These are phyloP conservation scores for Scomber colias DNA, from an alignment of 2,113 vertebrate species.

Conservation along the genomic window DNA sequence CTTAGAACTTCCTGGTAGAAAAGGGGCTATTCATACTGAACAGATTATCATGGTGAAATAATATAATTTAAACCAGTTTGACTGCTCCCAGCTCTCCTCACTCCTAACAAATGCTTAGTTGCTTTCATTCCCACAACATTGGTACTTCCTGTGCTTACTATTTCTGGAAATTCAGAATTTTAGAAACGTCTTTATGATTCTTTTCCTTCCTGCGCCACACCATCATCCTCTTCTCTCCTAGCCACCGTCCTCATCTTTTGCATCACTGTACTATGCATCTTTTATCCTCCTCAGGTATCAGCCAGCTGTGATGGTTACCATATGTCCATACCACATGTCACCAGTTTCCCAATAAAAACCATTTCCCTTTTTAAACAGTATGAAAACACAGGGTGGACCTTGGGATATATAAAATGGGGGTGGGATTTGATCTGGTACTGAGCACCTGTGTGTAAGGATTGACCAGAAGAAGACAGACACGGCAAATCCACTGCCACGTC, in stretches of 20 bases:
- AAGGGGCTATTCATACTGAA: too few species aligned
- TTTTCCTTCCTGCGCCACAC: constrained; percentile 4
- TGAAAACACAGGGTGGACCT: constrained; percentile 72
- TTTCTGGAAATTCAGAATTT: constrained; percentile 58
- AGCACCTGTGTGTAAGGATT: constrained; percentile 74
- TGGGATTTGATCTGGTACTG: constrained; percentile 73
- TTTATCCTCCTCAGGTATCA: constrained; percentile 47
- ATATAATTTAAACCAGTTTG: not conserved
- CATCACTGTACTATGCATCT: constrained; percentile 46
- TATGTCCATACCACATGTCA: constrained; percentile 76
- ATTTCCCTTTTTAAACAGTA: constrained; percentile 69
- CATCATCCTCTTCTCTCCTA: constrained; percentile 19
- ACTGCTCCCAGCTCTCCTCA: not conserved
- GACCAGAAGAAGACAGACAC: constrained; percentile 61
- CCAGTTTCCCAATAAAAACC: constrained; percentile 73
- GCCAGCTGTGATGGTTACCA: constrained; percentile 76
- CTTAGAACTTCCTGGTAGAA: too few species aligned
- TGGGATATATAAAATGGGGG: constrained; percentile 74
- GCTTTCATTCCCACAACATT: not conserved
- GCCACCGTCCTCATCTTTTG: constrained; percentile 31
- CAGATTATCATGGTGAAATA: too few species aligned
- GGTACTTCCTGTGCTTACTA: constrained; percentile 38
- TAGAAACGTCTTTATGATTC: not conserved
- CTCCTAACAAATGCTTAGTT: not conserved
- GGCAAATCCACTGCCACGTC: constrained; percentile 76